Conservation (phyloP, 2,113 vertebrate species). For the Nicator chloris region DNA sequence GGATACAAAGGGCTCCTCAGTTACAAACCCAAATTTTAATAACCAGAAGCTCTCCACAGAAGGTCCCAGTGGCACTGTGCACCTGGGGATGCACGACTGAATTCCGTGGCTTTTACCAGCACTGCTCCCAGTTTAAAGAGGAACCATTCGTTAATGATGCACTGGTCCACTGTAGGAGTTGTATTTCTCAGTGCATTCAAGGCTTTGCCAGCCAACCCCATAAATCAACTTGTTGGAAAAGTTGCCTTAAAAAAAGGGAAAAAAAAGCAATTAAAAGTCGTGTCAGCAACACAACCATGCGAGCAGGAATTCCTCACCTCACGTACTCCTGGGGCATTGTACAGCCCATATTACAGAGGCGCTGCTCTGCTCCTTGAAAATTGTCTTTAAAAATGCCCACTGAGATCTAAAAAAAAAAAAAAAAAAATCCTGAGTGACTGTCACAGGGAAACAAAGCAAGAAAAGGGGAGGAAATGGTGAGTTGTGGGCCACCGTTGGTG, state of each 20-base stretch:
- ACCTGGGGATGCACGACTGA: neutral
- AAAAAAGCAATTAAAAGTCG: neutral
- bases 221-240: neutral
- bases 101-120: neutral
- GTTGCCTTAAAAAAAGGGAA: neutral
- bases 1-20: neutral
- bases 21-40: neutral
- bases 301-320: neutral
- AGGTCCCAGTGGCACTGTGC: accelerated
- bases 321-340: neutral
- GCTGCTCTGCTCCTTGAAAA: neutral
- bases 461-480: slow-evolving; percentile 11
- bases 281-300: neutral
- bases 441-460: slow-evolving; percentile 5
- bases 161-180: neutral
- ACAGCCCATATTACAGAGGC: neutral
- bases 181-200: neutral
- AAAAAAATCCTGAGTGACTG: neutral
- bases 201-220: neutral
- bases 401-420: neutral
- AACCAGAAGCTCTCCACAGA: neutral
- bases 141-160: neutral
- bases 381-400: neutral
- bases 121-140: neutral
- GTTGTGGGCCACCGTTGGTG: slow-evolving; percentile 9